Base-by-base conservation (phyloP, 2,888 invertebrate genomes). In the Masnerella sp. region DNA sequence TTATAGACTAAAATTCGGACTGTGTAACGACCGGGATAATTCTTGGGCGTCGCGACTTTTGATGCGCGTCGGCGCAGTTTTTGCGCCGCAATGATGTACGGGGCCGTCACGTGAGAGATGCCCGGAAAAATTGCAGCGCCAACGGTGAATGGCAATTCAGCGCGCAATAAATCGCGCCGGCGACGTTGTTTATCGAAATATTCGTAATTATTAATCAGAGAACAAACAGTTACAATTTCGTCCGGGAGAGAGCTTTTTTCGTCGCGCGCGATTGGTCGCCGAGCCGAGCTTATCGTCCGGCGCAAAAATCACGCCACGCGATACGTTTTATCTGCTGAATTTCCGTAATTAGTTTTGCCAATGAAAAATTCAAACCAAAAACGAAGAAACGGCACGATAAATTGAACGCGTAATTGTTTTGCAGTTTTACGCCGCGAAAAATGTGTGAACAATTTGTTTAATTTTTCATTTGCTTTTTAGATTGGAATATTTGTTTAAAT, bases 11-110 rank as follows among this genome's bases (percentile, higher is more conserved):
- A n/a, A n/a, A n/a, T n/a, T n/a, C n/a, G n/a, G n/a, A n/a, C n/a
- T n/a, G n/a, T n/a, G n/a, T n/a, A n/a, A n/a, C n/a, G n/a, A 17
- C 8, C 34, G 42, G 54, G 45, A 61, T 62, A 70, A 56, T 70
- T 62, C 54, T 42, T 36, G 25, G 18, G 11, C 25, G 18, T n/a
- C 15, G 58, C 43, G 22, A 17, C 30, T 20, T 68, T 68, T 59
- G 68, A 47, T 52, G 18, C 17, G 22, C 34, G 20, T 61, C 54
- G 17, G 45, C 45, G 36, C 32, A 11, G 42, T 30, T 40, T 52
- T 68, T 59, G 34, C 38, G 12, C n/a, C 22, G 9, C 7, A 22
- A 25, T 43, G 51, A 68, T 68, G n/a, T 25, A 58, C 18, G 8
- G 42, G 2, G n/a, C 11, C 11, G 20, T 51, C 34, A 43, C 34